Conservation (phyloP, 1,140 invertebrate genomes). For the Drosophila dunni region DNA sequence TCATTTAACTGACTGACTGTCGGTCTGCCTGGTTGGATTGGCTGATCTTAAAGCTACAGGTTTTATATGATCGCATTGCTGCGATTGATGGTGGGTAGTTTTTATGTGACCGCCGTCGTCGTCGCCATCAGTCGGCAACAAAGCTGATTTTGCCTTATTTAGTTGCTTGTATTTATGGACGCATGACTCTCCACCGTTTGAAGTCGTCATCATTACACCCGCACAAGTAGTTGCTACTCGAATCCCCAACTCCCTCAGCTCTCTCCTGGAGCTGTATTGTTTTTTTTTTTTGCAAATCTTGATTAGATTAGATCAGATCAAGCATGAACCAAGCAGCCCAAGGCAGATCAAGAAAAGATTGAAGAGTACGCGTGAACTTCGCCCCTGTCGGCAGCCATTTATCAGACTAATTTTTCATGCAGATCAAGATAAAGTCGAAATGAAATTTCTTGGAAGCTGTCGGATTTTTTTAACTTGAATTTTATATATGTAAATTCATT, state of each 20-base stretch:
- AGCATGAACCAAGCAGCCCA: neutral
- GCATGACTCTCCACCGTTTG: constrained; percentile 56
- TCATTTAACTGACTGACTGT: constrained; percentile 46
- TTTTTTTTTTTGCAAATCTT: neutral
- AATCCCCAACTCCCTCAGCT: neutral
- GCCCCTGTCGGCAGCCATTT: constrained; percentile 47
- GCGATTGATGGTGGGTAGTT: constrained; percentile 74
- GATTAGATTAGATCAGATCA: constrained; percentile 35
- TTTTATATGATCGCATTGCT: constrained; percentile 66
- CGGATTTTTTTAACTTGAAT: constrained; percentile 18
- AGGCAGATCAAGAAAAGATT: constrained; percentile 29
- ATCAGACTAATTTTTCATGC: constrained; percentile 23
- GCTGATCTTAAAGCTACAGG: constrained; percentile 62
- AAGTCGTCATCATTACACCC: constrained; percentile 63
- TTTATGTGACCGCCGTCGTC: constrained; percentile 65
- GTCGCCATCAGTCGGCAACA: constrained; percentile 44
- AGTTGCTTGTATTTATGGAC: constrained; percentile 29
- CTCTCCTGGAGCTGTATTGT: neutral
- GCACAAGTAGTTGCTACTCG: constrained; percentile 44
- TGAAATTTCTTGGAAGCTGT: constrained; percentile 27
- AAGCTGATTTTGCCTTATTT: constrained; percentile 72
- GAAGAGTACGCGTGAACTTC: constrained; percentile 36
- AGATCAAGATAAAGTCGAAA: constrained; percentile 31
- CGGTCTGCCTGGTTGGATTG: constrained; percentile 23
- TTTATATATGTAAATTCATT: constrained; percentile 18